These are phyloP conservation scores for Zaprionus ornatus DNA, from an alignment of 1,140 invertebrate species.

Conservation along the genomic window DNA sequence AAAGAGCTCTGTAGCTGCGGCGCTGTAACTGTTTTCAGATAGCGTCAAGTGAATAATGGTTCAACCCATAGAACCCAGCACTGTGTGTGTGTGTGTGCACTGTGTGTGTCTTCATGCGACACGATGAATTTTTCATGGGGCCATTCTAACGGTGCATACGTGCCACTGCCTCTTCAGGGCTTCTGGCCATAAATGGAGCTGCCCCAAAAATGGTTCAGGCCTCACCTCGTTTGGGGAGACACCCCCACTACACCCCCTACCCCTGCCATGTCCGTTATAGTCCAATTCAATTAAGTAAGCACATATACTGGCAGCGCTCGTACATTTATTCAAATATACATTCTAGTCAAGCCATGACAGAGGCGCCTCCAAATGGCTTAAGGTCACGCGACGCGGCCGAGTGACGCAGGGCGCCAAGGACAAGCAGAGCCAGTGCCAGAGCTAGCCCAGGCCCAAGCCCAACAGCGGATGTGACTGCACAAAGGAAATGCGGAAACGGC, in stretches of 20 bases:
- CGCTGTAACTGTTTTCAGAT: not conserved
- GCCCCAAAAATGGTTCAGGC: slow-evolving; percentile 53
- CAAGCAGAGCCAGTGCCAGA: slow-evolving; percentile 24
- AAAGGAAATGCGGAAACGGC: slow-evolving; percentile 59
- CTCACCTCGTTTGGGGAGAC: not conserved
- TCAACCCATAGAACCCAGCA: not conserved
- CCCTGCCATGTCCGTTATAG: slow-evolving; percentile 33
- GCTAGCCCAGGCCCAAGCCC: not conserved
- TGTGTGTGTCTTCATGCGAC: slow-evolving; percentile 6
- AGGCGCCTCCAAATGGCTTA: slow-evolving; percentile 49
- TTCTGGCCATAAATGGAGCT: slow-evolving; percentile 57
- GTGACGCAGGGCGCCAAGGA: slow-evolving; percentile 52
- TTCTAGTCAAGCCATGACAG: slow-evolving; percentile 46
- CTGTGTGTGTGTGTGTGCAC: not conserved
- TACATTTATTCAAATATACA: slow-evolving; percentile 8
- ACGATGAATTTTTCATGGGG: slow-evolving; percentile 38
- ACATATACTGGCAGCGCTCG: slow-evolving; percentile 4
- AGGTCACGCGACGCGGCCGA: slow-evolving; percentile 65
- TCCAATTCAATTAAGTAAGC: slow-evolving; percentile 68
- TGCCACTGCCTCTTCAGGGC: slow-evolving; percentile 26
- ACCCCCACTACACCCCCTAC: not conserved
- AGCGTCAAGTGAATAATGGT: slow-evolving; percentile 4
- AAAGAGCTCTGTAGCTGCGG: not conserved
- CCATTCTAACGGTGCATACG: slow-evolving; percentile 67
- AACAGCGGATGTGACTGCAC: slow-evolving; percentile 30